Evolutionary conservation across 2,888 invertebrate species (phyloP).

Genomic region (Malthinus seriepunctatus): DNA sequence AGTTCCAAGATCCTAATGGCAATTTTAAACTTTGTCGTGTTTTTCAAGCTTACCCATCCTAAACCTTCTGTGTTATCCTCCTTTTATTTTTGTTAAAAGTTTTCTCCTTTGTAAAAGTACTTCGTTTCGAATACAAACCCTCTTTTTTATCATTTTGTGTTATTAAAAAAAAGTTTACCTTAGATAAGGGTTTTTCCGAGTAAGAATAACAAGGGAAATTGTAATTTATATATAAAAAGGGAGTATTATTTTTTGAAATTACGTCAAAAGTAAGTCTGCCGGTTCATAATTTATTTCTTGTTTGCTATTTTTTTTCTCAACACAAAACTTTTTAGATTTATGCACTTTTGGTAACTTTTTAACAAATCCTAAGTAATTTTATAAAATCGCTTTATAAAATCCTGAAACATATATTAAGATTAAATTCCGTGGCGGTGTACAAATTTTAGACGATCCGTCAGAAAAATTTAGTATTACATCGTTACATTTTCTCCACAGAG

Average conservation of each 20-base stretch:
- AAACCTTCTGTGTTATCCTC: slow-evolving; percentile 41
- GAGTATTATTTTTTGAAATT: slow-evolving; percentile 26
- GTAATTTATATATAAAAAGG: slow-evolving; percentile 36
- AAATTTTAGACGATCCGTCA: slow-evolving; percentile 36
- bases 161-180: slow-evolving; percentile 50
- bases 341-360: not conserved
- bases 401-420: slow-evolving; percentile 21
- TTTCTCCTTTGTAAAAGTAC: slow-evolving; percentile 48
- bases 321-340: not conserved
- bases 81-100: slow-evolving; percentile 47
- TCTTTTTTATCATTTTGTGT: slow-evolving; percentile 48
- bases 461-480: slow-evolving; percentile 38
- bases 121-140: slow-evolving; percentile 48
- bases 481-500: slow-evolving; percentile 36
- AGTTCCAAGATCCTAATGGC: slow-evolving; percentile 39
- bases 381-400: slow-evolving; percentile 8
- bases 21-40: slow-evolving; percentile 44
- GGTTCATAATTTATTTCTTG: slow-evolving; percentile 5
- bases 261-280: slow-evolving; percentile 9
- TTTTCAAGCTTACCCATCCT: slow-evolving; percentile 28
- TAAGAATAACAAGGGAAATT: slow-evolving; percentile 39
- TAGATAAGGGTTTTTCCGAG: slow-evolving; percentile 39
- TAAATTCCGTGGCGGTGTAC: slow-evolving; percentile 29
- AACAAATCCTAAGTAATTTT: slow-evolving; percentile 10
- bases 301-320: slow-evolving; percentile 6